These are phyloP conservation scores for Sarcophaga subvicina DNA, from an alignment of 2,888 invertebrate genomes.

Conservation along the genomic window DNA sequence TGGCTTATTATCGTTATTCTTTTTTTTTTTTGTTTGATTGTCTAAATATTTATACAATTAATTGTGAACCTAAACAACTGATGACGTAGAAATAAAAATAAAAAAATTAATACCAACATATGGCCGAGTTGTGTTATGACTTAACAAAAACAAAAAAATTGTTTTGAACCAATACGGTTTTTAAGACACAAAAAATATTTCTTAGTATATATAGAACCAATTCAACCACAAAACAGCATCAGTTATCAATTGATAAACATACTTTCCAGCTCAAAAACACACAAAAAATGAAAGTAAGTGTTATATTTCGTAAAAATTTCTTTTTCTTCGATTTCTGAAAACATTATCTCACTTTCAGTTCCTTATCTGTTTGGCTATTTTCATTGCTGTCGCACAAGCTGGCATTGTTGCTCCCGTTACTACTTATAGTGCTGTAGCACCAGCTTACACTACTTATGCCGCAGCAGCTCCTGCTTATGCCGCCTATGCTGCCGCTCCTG, in stretches of 20 bases:
- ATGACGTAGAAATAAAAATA: background rate
- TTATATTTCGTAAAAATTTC: background rate
- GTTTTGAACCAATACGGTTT: too few relatives aligned
- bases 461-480: constrained; percentile 67
- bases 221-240: constrained; percentile 10
- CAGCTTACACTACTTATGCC: constrained; percentile 62
- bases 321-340: background rate
- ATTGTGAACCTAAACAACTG: constrained; percentile 15
- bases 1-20: constrained; percentile 21
- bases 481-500: constrained; percentile 70
- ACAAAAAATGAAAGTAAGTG: constrained; percentile 58
- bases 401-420: constrained; percentile 70
- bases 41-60: constrained; percentile 5
- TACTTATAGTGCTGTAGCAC: constrained; percentile 69
- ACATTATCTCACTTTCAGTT: constrained; percentile 70
- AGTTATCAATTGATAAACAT: constrained; percentile 36
- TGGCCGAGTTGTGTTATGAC: background rate
- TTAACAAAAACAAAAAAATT: background rate
- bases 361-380: constrained; percentile 77
- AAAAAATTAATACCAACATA: constrained; percentile 1
- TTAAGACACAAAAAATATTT: background rate
- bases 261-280: background rate
- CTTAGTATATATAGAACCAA: constrained; percentile 34
- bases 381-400: constrained; percentile 77
- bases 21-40: constrained; percentile 7